phyloP scores from a whole-genome alignment of 2,113 vertebrate species.

The Gymnocephalus cernua region DNA sequence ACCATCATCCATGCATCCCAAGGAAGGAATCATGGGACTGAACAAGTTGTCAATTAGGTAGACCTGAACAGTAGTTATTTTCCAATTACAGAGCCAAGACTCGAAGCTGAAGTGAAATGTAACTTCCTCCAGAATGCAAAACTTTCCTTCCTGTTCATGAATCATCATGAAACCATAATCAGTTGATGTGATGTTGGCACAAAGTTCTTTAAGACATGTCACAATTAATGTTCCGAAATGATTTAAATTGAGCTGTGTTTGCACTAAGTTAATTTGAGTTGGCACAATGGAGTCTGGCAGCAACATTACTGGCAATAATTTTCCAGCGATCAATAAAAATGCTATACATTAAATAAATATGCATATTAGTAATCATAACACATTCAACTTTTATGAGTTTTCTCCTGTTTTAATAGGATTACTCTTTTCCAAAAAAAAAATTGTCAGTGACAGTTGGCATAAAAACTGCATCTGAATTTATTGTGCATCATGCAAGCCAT shows the following conservation, averaged over 20 bases:
- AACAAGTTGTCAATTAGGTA: constrained; percentile 13
- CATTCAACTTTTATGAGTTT: constrained; percentile 43
- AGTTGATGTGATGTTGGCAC: constrained; percentile 58
- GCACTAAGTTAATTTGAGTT: constrained; percentile 57
- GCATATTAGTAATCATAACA: constrained; percentile 39
- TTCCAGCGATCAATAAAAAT: constrained; percentile 48
- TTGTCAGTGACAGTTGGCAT: constrained; percentile 58
- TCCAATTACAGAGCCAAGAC: constrained; percentile 34
- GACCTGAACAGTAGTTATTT: constrained; percentile 33
- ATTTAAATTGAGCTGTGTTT: constrained; percentile 56
- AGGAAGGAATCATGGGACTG: constrained; percentile 23
- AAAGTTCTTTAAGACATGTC: constrained; percentile 55
- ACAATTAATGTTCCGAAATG: constrained; percentile 60
- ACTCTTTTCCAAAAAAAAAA: constrained; percentile 40
- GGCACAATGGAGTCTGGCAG: constrained; percentile 35
- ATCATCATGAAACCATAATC: constrained; percentile 56
- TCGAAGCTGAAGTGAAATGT: constrained; percentile 36
- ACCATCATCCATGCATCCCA: constrained; percentile 3
- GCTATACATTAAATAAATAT: constrained; percentile 35
- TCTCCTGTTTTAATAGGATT: constrained; percentile 40
- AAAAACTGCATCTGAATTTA: constrained; percentile 60
- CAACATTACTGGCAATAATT: constrained; percentile 41
- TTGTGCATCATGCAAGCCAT: constrained; percentile 43
- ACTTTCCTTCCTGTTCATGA: constrained; percentile 27
- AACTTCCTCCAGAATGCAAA: constrained; percentile 28